These are phyloP conservation scores for Yponomeuta plumbellus DNA, from an alignment of 2,888 invertebrate genomes.

Conservation along the genomic window DNA sequence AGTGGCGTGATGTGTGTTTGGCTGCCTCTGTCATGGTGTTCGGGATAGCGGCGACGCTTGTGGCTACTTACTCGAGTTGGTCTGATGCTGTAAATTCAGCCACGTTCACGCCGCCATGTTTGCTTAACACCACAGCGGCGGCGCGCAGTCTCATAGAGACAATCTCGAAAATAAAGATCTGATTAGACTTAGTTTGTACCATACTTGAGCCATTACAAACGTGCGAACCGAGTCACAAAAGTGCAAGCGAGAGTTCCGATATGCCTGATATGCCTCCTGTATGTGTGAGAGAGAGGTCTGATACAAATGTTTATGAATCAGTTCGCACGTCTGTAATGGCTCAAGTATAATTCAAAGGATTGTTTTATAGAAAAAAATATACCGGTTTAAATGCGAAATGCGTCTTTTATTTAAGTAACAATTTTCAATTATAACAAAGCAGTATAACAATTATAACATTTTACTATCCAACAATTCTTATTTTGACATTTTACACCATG, in stretches of 20 bases:
- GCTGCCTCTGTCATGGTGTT: conserved; percentile 77
- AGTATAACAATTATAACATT: background rate
- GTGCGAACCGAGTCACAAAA: too few relatives aligned
- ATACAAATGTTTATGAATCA: too few relatives aligned
- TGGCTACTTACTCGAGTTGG: conserved; percentile 84
- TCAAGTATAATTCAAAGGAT: background rate
- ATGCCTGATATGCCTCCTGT: too few relatives aligned
- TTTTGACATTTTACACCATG: background rate
- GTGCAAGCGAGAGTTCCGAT: too few relatives aligned
- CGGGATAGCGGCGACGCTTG: conserved; percentile 79
- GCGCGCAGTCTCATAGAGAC: conserved; percentile 49
- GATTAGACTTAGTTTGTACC: background rate
- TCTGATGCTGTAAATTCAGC: conserved; percentile 79
- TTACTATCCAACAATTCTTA: background rate
- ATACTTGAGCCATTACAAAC: too few relatives aligned
- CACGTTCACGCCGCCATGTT: conserved; percentile 83
- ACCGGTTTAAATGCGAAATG: background rate
- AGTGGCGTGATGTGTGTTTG: conserved; percentile 68
- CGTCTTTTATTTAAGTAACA: background rate
- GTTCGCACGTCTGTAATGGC: too few relatives aligned
- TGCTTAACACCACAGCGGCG: conserved; percentile 77
- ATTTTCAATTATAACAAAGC: background rate
- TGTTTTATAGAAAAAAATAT: background rate
- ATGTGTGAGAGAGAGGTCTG: too few relatives aligned
- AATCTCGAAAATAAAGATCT: background rate